phyloP scores from a whole-genome alignment of 1,140 invertebrate species.

The Papilio glaucus region DNA sequence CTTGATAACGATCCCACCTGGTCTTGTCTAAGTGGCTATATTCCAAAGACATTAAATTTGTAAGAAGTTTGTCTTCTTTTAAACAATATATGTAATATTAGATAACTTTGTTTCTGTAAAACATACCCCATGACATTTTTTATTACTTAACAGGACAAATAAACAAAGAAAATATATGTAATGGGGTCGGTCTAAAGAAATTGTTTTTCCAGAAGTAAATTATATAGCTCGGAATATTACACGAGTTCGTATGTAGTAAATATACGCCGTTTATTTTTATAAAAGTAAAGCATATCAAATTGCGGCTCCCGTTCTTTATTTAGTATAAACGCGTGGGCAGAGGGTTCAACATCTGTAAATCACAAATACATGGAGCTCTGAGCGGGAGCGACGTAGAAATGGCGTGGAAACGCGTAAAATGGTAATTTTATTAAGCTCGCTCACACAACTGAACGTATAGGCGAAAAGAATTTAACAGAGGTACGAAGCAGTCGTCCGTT shows the following conservation, averaged over 20 bases:
- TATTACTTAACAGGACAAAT: neutral
- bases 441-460: conserved; percentile 1
- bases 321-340: neutral
- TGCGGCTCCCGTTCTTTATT: neutral
- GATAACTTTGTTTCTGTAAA: too few relatives aligned
- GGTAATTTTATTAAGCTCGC: conserved; percentile 18
- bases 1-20: too few relatives aligned
- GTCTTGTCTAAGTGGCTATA: too few relatives aligned
- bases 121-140: neutral
- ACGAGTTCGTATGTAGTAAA: neutral
- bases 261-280: neutral
- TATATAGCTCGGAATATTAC: neutral
- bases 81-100: too few relatives aligned
- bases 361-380: neutral
- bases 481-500: neutral
- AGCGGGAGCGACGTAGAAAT: conserved; percentile 5
- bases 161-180: neutral
- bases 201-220: conserved; percentile 1
- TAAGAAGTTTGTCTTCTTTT: too few relatives aligned
- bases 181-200: neutral
- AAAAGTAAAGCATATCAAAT: conserved; percentile 18
- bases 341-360: conserved; percentile 12
- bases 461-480: neutral
- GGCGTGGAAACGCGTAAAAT: conserved; percentile 15
- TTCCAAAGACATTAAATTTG: too few relatives aligned